phyloP scores from a whole-genome alignment of 2,797 vertebrate species.

The Chanos chanos region DNA sequence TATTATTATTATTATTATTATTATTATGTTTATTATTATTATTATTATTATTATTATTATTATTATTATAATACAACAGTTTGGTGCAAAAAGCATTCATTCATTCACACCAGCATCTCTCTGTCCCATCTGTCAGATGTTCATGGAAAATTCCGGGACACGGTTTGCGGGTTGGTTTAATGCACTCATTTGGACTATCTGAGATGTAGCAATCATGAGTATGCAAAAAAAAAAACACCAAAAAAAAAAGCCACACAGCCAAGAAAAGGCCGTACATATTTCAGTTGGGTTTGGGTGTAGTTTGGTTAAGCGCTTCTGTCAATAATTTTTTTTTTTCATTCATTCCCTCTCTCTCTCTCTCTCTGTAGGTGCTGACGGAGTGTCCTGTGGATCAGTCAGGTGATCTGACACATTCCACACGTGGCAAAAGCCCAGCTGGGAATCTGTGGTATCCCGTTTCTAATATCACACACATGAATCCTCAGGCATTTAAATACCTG shows the following conservation, averaged over 20 bases:
- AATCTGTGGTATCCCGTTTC: constrained; percentile 16
- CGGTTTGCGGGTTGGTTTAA: constrained; percentile 9
- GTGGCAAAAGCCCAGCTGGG: constrained; percentile 20
- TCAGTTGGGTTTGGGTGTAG: too few relatives aligned
- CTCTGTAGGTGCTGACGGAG: constrained; percentile 11
- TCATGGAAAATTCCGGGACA: constrained; percentile 28
- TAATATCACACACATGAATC: not conserved
- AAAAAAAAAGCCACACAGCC: too few relatives aligned
- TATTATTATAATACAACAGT: not conserved
- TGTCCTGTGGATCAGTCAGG: constrained; percentile 10
- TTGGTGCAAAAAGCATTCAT: constrained; percentile 14
- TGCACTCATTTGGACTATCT: too few relatives aligned
- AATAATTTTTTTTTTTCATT: not conserved
- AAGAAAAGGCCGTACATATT: too few relatives aligned
- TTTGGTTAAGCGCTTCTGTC: constrained; percentile 7
- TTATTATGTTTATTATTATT: too few relatives aligned
- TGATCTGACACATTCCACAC: constrained; percentile 25
- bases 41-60: too few relatives aligned
- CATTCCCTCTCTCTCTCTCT: not conserved
- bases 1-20: too few relatives aligned
- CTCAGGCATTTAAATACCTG: constrained; percentile 3
- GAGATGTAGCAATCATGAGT: too few relatives aligned
- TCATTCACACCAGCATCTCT: constrained; percentile 1
- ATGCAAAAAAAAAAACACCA: too few relatives aligned
- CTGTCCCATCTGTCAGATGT: constrained; percentile 10